Percentiles rank a stretch among this genome's conserved stretches.
Evolutionary conservation across 1,140 invertebrate genomes (phyloP).

Genomic region (Meloidogyne hapla): DNA sequence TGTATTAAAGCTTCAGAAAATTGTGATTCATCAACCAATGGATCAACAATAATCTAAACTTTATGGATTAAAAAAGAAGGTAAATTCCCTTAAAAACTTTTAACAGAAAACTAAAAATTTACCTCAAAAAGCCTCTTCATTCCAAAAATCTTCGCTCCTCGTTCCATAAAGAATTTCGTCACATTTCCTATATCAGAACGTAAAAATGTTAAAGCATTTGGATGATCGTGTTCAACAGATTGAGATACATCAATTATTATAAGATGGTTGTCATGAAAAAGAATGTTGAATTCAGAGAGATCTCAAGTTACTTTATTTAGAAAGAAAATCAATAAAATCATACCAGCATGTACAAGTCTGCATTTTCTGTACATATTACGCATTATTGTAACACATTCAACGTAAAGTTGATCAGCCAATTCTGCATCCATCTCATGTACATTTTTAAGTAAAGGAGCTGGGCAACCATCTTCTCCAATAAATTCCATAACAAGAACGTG

Average conservation of each 20-base stretch:
- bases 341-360: slow-evolving; percentile 88
- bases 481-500: slow-evolving; percentile 94
- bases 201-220: slow-evolving; percentile 87
- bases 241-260: slow-evolving; percentile 96
- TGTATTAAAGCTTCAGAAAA: slow-evolving; percentile 67
- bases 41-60: slow-evolving; percentile 75
- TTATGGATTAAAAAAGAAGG: not conserved
- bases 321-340: not conserved
- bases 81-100: slow-evolving; percentile 48
- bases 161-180: slow-evolving; percentile 84
- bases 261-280: slow-evolving; percentile 78
- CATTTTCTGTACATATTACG: slow-evolving; percentile 89
- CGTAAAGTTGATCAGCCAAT: slow-evolving; percentile 73
- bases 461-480: slow-evolving; percentile 85
- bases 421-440: slow-evolving; percentile 66
- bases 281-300: slow-evolving; percentile 91
- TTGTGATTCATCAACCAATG: slow-evolving; percentile 71
- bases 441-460: slow-evolving; percentile 68
- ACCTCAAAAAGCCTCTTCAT: slow-evolving; percentile 92
- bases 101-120: slow-evolving; percentile 78
- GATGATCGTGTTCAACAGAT: slow-evolving; percentile 95
- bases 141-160: slow-evolving; percentile 81
- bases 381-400: slow-evolving; percentile 84
- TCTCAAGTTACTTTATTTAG: slow-evolving; percentile 39
- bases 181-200: slow-evolving; percentile 92